Percentiles rank a stretch among this genome's conserved stretches.
Evolutionary conservation across 1,140 invertebrate species (phyloP).

Genomic region (Drosophila takahashii): DNA sequence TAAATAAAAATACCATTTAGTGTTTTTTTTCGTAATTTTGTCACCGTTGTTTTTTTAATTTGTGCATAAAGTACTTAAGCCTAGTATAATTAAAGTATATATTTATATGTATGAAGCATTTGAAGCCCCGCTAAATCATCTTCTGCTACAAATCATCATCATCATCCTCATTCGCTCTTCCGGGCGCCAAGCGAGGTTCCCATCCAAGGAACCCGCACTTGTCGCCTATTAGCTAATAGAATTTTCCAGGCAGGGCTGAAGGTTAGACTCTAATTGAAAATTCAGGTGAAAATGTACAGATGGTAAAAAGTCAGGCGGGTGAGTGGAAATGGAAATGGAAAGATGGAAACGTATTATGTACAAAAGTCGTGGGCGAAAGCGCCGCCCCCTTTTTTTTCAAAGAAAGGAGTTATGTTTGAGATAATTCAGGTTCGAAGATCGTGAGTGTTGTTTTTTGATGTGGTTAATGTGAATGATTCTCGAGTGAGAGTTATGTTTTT

Average conservation of each 20-base stretch:
- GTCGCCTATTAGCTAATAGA: slow-evolving; percentile 71
- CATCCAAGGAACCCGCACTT: slow-evolving; percentile 55
- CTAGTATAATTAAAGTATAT: slow-evolving; percentile 81
- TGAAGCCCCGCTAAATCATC: slow-evolving; percentile 62
- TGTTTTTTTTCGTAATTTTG: slow-evolving; percentile 83
- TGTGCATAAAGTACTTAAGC: slow-evolving; percentile 82
- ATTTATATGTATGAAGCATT: slow-evolving; percentile 67
- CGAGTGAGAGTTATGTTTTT: slow-evolving; percentile 15
- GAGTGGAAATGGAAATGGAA: slow-evolving; percentile 21
- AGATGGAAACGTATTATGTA: slow-evolving; percentile 64
- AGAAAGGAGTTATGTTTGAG: slow-evolving; percentile 8
- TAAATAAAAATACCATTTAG: slow-evolving; percentile 9
- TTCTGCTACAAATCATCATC: slow-evolving; percentile 47
- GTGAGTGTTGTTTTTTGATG: slow-evolving; percentile 16
- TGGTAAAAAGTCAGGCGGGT: background rate
- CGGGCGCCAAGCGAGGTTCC: slow-evolving; percentile 63
- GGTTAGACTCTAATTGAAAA: slow-evolving; percentile 23
- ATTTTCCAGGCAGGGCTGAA: slow-evolving; percentile 37
- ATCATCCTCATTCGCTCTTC: slow-evolving; percentile 48
- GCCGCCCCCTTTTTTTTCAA: slow-evolving; percentile 20
- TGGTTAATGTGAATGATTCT: slow-evolving; percentile 38
- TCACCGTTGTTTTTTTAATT: slow-evolving; percentile 84
- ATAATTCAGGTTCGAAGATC: slow-evolving; percentile 33
- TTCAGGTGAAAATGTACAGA: slow-evolving; percentile 25
- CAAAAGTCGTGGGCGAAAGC: slow-evolving; percentile 69